phyloP scores from a whole-genome alignment of 2,888 invertebrate species.

The Leuctra nigra region DNA sequence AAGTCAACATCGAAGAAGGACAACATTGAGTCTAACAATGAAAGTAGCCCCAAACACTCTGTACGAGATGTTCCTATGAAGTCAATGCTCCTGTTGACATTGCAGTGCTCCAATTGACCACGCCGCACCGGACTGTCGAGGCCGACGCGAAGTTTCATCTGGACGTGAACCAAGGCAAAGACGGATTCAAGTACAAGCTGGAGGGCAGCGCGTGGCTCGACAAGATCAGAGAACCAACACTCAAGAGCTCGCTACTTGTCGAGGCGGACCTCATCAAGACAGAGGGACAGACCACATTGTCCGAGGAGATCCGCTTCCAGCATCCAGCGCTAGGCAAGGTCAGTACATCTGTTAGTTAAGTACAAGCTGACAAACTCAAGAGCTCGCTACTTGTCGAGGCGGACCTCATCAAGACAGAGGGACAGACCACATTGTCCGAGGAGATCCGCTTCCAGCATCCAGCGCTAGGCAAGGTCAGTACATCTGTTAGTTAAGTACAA shows the following conservation, averaged over 20 bases:
- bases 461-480: constrained; percentile 49
- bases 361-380: constrained; percentile 17
- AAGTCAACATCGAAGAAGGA: too few species aligned
- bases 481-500: too few species aligned
- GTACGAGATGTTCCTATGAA: too few species aligned
- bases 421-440: constrained; percentile 45
- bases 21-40: too few species aligned
- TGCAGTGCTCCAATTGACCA: background rate
- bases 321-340: constrained; percentile 60
- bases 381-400: constrained; percentile 14
- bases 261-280: constrained; percentile 30
- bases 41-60: too few species aligned
- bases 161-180: background rate
- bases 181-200: background rate
- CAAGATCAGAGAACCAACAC: constrained; percentile 22
- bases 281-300: constrained; percentile 48
- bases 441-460: constrained; percentile 62
- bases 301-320: constrained; percentile 54
- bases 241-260: constrained; percentile 22
- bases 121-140: background rate
- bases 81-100: too few species aligned
- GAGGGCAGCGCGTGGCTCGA: constrained; percentile 25
- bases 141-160: constrained; percentile 1
- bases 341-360: too few species aligned
- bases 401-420: constrained; percentile 43